Evolutionary conservation across 2,797 vertebrate genomes (phyloP).

Genomic region (Pipistrellus pygmaeus): DNA sequence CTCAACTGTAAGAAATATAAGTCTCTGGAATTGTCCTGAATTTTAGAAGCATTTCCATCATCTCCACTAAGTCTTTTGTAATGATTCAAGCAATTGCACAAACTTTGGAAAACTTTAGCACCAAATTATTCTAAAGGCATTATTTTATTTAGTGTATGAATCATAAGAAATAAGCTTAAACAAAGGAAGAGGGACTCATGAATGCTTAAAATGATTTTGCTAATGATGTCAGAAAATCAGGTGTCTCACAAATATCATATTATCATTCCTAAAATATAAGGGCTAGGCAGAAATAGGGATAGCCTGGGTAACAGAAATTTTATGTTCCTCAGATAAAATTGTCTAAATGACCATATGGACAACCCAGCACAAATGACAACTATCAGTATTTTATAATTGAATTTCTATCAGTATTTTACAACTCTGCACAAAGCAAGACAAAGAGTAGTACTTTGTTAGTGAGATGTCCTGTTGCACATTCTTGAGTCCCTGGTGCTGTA

Average conservation of each 20-base stretch:
- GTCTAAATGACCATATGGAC: not conserved
- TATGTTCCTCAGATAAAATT: not conserved
- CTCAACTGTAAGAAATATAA: not conserved
- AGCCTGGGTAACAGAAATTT: not conserved
- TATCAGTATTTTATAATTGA: not conserved
- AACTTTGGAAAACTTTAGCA: not conserved
- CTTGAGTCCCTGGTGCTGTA: not conserved
- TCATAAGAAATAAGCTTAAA: not conserved
- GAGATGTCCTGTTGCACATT: not conserved
- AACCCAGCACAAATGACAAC: not conserved
- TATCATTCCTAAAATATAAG: not conserved
- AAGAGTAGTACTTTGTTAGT: not conserved
- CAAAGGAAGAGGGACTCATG: not conserved
- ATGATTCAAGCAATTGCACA: not conserved
- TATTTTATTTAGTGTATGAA: not conserved
- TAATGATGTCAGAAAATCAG: not conserved
- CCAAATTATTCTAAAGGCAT: not conserved
- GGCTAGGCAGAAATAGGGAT: not conserved
- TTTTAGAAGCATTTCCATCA: slow-evolving; percentile 41
- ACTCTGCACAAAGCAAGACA: not conserved
- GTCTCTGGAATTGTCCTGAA: not conserved
- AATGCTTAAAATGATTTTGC: not conserved
- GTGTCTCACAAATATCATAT: not conserved
- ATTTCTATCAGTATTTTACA: not conserved
- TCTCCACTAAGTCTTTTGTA: not conserved